These are phyloP conservation scores for Asbolus verrucosus DNA, from an alignment of 1,140 invertebrate genomes.

Conservation along the genomic window DNA sequence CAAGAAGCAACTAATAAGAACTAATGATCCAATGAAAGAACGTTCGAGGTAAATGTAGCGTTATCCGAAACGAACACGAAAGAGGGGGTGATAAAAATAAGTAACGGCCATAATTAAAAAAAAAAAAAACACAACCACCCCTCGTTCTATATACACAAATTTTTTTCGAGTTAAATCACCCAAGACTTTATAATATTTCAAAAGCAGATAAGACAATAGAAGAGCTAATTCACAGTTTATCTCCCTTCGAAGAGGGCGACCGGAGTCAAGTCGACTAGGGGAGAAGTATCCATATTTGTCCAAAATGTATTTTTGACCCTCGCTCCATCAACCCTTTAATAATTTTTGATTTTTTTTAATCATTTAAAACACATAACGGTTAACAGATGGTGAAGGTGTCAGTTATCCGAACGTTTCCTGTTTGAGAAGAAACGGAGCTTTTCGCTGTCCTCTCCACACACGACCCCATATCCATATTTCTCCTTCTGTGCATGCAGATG, in stretches of 20 bases:
- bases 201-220: constrained; percentile 33
- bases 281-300: constrained; percentile 29
- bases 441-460: no score
- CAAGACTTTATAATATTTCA: constrained; percentile 9
- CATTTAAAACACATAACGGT: no score
- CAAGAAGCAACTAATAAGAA: constrained; percentile 27
- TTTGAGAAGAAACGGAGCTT: no score
- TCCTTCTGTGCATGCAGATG: constrained; percentile 19
- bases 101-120: constrained; percentile 13
- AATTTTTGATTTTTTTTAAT: no score
- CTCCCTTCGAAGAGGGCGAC: constrained; percentile 20
- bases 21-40: constrained; percentile 40
- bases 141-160: neutral
- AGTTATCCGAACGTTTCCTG: no score
- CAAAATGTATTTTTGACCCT: no score
- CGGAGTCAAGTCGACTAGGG: constrained; percentile 1
- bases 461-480: no score
- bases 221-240: constrained; percentile 39
- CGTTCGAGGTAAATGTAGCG: constrained; percentile 38
- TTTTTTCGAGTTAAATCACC: constrained; percentile 24
- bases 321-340: no score
- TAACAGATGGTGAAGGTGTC: no score
- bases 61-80: constrained; percentile 7
- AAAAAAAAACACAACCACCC: constrained; percentile 22
- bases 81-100: constrained; percentile 17